Evolutionary conservation across 2,797 vertebrate species (phyloP).

Genomic region (Cyclura pinguis): DNA sequence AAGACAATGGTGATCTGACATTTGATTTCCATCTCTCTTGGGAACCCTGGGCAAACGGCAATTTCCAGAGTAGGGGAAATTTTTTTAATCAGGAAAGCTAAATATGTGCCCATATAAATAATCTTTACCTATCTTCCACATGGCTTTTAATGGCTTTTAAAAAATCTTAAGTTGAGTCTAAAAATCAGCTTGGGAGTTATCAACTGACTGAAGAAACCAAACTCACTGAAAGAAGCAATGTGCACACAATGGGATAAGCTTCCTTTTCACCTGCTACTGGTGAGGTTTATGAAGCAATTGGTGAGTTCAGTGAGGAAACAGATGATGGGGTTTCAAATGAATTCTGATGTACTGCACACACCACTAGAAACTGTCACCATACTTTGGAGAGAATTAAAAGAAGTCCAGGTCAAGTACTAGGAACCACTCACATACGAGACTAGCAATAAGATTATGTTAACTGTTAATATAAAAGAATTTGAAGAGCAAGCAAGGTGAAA

Average conservation of each 20-base stretch:
- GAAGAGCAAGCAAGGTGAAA: conserved; percentile 20
- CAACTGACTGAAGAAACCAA: too few species aligned
- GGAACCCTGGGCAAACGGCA: background rate
- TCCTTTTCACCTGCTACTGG: conserved; percentile 4
- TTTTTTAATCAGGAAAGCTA: background rate
- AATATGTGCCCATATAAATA: background rate
- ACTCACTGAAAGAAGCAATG: background rate
- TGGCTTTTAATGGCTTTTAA: background rate
- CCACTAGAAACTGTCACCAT: background rate
- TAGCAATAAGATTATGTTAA: background rate
- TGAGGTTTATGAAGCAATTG: background rate
- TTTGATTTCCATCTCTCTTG: background rate
- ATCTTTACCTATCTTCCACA: background rate
- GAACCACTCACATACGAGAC: background rate
- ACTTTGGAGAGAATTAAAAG: background rate
- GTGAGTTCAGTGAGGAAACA: background rate
- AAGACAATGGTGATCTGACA: background rate
- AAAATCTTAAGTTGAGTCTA: background rate
- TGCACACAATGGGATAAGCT: background rate
- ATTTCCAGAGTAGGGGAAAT: background rate
- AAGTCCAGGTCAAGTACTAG: background rate
- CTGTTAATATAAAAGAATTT: background rate
- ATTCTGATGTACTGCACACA: background rate
- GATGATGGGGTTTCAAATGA: background rate
- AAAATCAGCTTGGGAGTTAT: background rate